Conservation (phyloP, 2,797 vertebrate species). For the Tragelaphus eurycerus region DNA sequence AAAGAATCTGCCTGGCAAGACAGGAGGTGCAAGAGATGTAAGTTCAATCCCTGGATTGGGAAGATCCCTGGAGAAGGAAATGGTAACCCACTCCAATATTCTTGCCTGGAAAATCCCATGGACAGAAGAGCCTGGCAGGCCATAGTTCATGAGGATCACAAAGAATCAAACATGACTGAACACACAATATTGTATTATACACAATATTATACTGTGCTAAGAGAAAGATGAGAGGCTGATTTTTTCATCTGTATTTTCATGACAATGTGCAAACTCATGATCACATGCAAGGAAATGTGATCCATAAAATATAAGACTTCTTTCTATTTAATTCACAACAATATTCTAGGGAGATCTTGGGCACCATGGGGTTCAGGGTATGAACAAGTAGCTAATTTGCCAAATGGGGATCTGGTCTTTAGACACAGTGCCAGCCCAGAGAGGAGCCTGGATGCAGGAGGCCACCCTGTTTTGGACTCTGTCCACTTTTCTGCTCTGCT, state of each 20-base stretch:
- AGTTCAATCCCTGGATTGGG: neutral
- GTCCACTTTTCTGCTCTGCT: neutral
- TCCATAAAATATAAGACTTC: neutral
- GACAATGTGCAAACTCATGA: neutral
- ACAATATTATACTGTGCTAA: neutral
- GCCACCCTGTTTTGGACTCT: neutral
- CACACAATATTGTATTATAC: neutral
- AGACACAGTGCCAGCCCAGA: neutral
- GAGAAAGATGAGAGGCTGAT: neutral
- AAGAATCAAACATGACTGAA: neutral
- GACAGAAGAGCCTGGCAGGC: neutral
- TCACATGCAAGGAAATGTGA: neutral
- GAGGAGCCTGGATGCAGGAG: accelerated
- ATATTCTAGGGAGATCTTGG: neutral
- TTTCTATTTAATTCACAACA: neutral
- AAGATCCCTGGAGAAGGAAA: neutral
- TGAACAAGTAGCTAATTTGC: neutral
- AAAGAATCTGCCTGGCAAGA: neutral
- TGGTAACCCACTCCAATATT: neutral
- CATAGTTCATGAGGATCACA: neutral
- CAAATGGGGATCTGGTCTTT: neutral
- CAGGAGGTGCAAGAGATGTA: neutral
- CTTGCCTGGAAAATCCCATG: neutral
- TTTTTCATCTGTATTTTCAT: neutral
- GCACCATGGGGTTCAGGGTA: neutral